A percentile compares a stretch with the other conserved stretches of the same genome.
Evolutionary conservation across 2,113 vertebrate species (phyloP).

Genomic region (Petroica traversi): DNA sequence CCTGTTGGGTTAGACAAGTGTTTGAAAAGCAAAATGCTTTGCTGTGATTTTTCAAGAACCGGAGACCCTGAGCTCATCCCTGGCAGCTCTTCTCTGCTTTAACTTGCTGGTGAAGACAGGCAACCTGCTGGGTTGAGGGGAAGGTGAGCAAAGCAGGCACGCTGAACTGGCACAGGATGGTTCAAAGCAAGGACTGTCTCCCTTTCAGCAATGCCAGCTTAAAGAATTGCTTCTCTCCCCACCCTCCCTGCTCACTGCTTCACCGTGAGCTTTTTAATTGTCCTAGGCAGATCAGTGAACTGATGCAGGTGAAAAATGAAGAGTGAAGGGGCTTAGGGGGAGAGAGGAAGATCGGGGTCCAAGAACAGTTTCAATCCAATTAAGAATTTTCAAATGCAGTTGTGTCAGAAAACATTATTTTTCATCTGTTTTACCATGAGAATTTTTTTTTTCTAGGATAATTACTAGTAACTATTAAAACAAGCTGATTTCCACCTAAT

Average conservation of each 20-base stretch:
- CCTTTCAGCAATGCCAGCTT: not conserved
- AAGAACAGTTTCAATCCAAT: not conserved
- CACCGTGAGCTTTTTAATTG: not conserved
- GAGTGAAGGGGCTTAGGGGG: not conserved
- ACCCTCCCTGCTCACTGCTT: not conserved
- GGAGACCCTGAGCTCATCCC: not conserved
- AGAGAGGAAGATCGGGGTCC: not conserved
- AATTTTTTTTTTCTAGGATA: not conserved
- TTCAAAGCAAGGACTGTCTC: not conserved
- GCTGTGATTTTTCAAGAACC: not conserved
- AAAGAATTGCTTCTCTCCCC: not conserved
- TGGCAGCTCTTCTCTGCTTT: not conserved
- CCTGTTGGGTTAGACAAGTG: not conserved
- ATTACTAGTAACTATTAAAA: not conserved
- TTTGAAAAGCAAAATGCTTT: not conserved
- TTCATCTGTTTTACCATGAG: not conserved
- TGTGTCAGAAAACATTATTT: not conserved
- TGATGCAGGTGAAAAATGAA: not conserved
- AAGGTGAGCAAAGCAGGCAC: accelerated
- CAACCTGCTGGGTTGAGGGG: not conserved
- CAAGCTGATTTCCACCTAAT: not conserved
- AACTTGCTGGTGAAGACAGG: not conserved
- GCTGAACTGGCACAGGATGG: accelerated
- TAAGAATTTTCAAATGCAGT: not conserved
- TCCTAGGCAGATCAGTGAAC: not conserved